Evolutionary conservation across 1,140 invertebrate genomes (phyloP), one percentile per base, ranked within the genome.

Genomic region (Neodiprion lecontei): DNA sequence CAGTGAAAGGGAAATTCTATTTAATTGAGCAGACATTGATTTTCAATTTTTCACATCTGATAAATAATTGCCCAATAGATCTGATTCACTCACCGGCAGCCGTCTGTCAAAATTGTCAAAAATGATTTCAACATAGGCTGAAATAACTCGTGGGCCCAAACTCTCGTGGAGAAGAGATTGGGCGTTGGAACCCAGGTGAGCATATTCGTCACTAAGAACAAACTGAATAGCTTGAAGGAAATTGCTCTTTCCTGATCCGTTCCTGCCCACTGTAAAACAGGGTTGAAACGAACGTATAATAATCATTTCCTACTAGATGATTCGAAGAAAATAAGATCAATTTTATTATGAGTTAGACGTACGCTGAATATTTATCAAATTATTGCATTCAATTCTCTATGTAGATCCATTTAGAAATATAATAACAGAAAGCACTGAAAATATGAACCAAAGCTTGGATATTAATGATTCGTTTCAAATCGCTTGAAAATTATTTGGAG

Each of bases 161-260:
- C 98, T 98, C 91, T 99, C 99, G 86, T 99, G 98, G 0, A 99
- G 90, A 12, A 99, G 87, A 12, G 96, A 96, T 86, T 99, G 96
- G 12, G 98, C 90, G 82, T 99, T 98, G 0, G 98, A 96, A 79
- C 97, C 91, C 61, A 99, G 90, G 89, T 99, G 97, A 71, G 97
- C 98, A 88, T 98, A 99, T 87, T 99, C 99, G 94, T 99, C 99
- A 83, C 97, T 99, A n/a, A 99, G 89, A 40, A 99, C 98, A 91
- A 99, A 99, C 89, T 99, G 99, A 82, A 99, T 99, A 50, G 99
- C 97, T 90, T 98, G 98, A 88, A 99, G 99, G 88, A 99, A 99
- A 87, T 99, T 99, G 90, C 97, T 99, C 90, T 99, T 99, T 68
- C 99, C 99, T 70, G 98, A 99, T 67, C 98, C 99, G 92, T 99